Conservation (phyloP, 2,113 vertebrate species). For the Aix galericulata region DNA sequence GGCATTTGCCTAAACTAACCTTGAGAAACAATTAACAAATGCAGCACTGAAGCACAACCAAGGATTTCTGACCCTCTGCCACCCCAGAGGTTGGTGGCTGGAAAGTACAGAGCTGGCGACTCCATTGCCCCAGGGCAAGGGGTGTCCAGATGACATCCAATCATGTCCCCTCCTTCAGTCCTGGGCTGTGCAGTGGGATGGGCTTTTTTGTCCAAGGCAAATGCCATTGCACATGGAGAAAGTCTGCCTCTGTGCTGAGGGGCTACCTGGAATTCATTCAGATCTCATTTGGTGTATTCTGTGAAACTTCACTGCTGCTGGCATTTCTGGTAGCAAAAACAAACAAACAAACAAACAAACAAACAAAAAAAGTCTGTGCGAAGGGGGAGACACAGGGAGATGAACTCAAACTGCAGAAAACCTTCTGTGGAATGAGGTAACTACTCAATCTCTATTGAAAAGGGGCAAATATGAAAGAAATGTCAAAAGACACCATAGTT, state of each 20-base stretch:
- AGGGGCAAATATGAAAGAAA: neutral
- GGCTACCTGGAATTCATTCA: neutral
- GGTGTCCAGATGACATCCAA: neutral
- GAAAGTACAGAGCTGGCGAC: neutral
- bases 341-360: neutral
- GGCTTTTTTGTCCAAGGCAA: neutral
- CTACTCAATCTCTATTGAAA: neutral
- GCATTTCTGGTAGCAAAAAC: neutral
- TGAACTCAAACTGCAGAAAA: neutral
- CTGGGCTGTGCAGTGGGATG: neutral
- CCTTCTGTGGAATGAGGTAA: neutral
- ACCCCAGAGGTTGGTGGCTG: neutral
- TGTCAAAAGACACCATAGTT: neutral
- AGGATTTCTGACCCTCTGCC: neutral
- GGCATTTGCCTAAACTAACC: slow-evolving; percentile 16
- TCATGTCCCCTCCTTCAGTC: neutral
- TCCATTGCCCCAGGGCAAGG: neutral
- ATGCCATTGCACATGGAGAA: neutral
- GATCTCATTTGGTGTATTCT: neutral
- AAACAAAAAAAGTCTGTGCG: neutral
- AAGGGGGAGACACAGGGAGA: neutral
- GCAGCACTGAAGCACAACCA: neutral
- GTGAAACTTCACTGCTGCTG: neutral
- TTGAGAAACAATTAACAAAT: slow-evolving; percentile 22
- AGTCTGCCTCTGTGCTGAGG: neutral